Percentiles rank a stretch among this genome's conserved stretches.
Conservation (phyloP, 1,140 invertebrate genomes). For the Brachionus rubens region DNA sequence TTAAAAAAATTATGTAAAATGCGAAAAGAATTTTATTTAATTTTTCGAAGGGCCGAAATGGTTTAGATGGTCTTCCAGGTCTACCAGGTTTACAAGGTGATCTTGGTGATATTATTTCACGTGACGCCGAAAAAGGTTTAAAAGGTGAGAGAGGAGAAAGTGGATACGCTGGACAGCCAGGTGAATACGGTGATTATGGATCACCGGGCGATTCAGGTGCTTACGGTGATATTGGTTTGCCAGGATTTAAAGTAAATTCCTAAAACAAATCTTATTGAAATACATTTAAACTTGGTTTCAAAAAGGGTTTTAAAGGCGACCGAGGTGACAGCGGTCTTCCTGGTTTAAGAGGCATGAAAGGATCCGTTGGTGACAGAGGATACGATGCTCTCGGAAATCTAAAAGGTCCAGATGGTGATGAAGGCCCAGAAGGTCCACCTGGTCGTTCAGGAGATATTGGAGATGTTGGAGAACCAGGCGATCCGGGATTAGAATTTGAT, state of each 20-base stretch:
- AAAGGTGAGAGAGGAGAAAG: conserved; percentile 28
- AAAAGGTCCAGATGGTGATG: conserved; percentile 9
- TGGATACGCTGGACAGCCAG: neutral
- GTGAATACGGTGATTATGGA: conserved; percentile 39
- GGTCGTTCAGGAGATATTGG: conserved; percentile 39
- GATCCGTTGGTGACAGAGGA: conserved; percentile 48
- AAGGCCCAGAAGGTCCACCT: neutral
- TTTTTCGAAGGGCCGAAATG: neutral
- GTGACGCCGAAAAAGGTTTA: neutral
- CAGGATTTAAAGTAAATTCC: conserved; percentile 44
- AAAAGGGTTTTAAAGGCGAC: conserved; percentile 23
- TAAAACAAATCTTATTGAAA: too few species aligned
- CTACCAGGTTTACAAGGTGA: conserved; percentile 20
- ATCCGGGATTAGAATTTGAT: neutral
- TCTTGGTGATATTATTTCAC: conserved; percentile 23
- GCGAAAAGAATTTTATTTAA: neutral
- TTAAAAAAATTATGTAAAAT: neutral
- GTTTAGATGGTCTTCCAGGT: conserved; percentile 39
- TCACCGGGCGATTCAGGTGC: neutral
- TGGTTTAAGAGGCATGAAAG: conserved; percentile 63
- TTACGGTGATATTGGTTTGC: conserved; percentile 34
- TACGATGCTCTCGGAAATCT: neutral
- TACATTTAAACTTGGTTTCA: too few species aligned
- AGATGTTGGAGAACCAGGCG: conserved; percentile 33
- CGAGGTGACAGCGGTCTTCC: conserved; percentile 53